Base-by-base conservation (phyloP, 2,888 invertebrate genomes). In the Yponomeuta malinellus region DNA sequence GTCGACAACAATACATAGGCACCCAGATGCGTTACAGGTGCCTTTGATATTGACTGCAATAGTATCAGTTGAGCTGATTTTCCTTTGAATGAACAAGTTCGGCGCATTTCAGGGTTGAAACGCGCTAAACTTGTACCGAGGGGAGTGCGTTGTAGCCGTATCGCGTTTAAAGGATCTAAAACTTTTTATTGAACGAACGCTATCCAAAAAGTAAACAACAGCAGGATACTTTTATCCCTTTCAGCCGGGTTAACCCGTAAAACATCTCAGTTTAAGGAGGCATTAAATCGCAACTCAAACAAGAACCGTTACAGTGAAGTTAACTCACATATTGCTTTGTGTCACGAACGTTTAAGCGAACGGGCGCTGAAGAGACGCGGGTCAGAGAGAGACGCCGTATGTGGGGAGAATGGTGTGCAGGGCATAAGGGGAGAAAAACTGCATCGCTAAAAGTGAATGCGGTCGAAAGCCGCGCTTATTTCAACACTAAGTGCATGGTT, bases 231-330 rank as follows among this genome's bases (percentile, higher is more conserved):
- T 89, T 87, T 86, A 90, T 88, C 89, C 87, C 83, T 89, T 89
- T 87, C 87, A 84, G 83, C 81, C 86, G 86, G 87, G 89, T 88
- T 90, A 90, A 90, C 90, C 90, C 89, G 89, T 90, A 90, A 92
- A 92, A 89, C 90, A 90, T 91, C 90, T 89, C 89, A 89, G 90
- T 90, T 92, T 89, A 90, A 90, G 90, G 90, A 89, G 89, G 90
- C 92, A 91, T 92, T 91, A 92, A 91, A 92, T 91, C 89, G 90
- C 91, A 90, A 92, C 90, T 91, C 90, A 90, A 91, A 92, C 92
- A 90, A 90, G 90, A 89, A 86, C 89, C 88, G 90, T 91, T 91
- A 90, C 89, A 89, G 82, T 85, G 89, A 90, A 91, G 90, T 91
- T 89, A 90, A 90, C 90, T 91, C 90, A 90, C 90, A 91, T 91